These are phyloP conservation scores for Lordiphosa collinella DNA, from an alignment of 1,140 invertebrate species.

Conservation along the genomic window DNA sequence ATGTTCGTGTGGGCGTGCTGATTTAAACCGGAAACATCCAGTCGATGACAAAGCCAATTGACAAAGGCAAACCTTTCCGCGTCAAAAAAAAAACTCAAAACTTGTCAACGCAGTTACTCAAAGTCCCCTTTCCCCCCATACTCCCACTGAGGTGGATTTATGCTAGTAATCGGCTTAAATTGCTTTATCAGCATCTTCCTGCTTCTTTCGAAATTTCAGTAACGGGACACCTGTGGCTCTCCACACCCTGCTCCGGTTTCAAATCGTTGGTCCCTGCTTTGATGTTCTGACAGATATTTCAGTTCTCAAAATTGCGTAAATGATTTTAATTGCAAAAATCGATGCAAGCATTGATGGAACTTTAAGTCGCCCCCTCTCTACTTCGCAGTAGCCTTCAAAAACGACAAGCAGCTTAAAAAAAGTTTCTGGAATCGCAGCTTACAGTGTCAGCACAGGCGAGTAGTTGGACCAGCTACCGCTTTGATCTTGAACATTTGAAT, in stretches of 20 bases:
- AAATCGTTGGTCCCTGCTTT: background rate
- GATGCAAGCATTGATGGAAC: conserved; percentile 9
- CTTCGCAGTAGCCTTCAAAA: conserved; percentile 16
- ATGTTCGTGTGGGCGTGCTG: background rate
- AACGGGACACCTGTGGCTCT: conserved; percentile 19
- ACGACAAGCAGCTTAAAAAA: conserved; percentile 24
- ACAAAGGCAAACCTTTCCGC: conserved; percentile 30
- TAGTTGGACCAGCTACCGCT: background rate
- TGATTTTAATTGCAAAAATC: conserved; percentile 42
- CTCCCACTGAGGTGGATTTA: no score
- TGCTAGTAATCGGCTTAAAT: conserved; percentile 67
- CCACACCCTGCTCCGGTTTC: no score
- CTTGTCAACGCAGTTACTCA: no score
- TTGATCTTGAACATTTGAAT: conserved; percentile 37
- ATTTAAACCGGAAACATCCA: conserved; percentile 25
- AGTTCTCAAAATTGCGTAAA: background rate
- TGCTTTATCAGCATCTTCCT: conserved; percentile 37
- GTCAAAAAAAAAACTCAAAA: conserved; percentile 10
- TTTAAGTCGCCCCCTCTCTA: background rate
- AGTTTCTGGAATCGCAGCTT: conserved; percentile 20
- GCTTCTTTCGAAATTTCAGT: conserved; percentile 3
- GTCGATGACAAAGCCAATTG: conserved; percentile 29
- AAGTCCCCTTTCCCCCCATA: no score
- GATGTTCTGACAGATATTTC: conserved; percentile 12
- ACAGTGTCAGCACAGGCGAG: background rate